These are phyloP conservation scores for Distichodus sexfasciatus DNA, from an alignment of 2,797 vertebrate genomes.

Conservation along the genomic window DNA sequence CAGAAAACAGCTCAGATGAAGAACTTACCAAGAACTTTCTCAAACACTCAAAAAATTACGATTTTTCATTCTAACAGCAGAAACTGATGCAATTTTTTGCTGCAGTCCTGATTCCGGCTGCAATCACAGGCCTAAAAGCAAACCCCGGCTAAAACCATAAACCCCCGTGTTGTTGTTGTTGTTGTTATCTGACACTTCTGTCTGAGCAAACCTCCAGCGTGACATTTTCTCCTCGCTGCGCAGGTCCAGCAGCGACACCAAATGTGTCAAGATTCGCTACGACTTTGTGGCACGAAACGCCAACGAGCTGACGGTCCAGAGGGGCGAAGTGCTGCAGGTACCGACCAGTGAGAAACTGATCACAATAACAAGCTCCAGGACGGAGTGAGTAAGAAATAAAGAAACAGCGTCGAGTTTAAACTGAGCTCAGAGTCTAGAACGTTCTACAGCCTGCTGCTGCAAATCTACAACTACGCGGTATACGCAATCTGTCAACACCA, in stretches of 20 bases:
- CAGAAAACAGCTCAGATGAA: no score
- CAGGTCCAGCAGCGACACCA: conserved; percentile 70
- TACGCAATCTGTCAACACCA: no score
- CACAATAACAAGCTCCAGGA: conserved; percentile 11
- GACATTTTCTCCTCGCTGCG: conserved; percentile 7
- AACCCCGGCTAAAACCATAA: no score
- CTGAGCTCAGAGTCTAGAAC: conserved; percentile 9
- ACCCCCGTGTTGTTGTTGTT: no score
- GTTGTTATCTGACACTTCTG: conserved; percentile 9
- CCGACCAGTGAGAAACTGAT: conserved; percentile 1
- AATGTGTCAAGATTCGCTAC: conserved; percentile 77
- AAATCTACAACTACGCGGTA: neutral
- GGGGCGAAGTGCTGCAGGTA: conserved; percentile 82
- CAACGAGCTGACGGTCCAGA: conserved; percentile 80
- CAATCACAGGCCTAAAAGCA: conserved; percentile 3
- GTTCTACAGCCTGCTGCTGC: conserved; percentile 11
- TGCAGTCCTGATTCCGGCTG: neutral
- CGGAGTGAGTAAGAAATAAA: conserved; percentile 15
- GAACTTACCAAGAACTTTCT: no score
- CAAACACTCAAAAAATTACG: no score
- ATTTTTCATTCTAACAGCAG: no score
- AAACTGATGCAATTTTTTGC: neutral
- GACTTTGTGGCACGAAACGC: conserved; percentile 82
- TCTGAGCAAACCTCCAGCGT: conserved; percentile 1
- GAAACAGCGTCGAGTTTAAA: neutral